A percentile compares a stretch with the other conserved stretches of the same genome.
phyloP scores from a whole-genome alignment of 2,888 invertebrate genomes.

The Clitarchus hookeri region DNA sequence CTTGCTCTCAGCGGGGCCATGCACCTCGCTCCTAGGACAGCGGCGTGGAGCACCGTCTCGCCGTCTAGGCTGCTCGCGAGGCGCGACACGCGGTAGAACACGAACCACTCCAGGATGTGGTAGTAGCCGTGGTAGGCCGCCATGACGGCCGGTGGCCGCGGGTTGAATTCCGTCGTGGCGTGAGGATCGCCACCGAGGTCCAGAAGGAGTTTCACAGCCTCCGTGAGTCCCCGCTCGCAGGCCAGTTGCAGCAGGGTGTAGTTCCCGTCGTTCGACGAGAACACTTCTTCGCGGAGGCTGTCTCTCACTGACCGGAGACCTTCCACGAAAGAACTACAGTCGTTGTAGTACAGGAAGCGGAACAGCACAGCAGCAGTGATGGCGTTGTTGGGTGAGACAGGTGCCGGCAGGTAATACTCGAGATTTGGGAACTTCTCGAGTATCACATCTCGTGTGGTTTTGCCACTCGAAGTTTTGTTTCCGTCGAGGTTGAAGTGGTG shows the following conservation, averaged over 20 bases:
- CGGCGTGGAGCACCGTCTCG: neutral
- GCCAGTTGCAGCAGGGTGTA: conserved; percentile 65
- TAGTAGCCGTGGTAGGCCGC: conserved; percentile 35
- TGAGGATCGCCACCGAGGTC: conserved; percentile 46
- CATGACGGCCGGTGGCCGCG: conserved; percentile 26
- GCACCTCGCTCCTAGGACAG: neutral
- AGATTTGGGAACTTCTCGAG: conserved; percentile 58
- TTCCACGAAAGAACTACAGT: conserved; percentile 27
- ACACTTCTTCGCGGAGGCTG: conserved; percentile 40
- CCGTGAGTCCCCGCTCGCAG: conserved; percentile 58
- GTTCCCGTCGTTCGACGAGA: conserved; percentile 57
- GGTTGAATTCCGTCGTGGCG: conserved; percentile 34
- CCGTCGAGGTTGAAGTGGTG: conserved; percentile 61
- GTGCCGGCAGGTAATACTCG: conserved; percentile 28
- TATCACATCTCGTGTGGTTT: conserved; percentile 63
- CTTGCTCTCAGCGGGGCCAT: conserved; percentile 47
- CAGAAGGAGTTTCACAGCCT: conserved; percentile 54
- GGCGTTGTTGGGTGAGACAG: neutral
- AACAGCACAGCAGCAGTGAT: conserved; percentile 18
- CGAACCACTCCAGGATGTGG: conserved; percentile 36
- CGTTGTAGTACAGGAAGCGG: conserved; percentile 27
- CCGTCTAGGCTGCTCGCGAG: conserved; percentile 40
- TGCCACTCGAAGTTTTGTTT: conserved; percentile 52
- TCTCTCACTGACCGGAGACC: neutral
- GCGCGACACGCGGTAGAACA: conserved; percentile 30